A percentile compares a stretch with the other conserved stretches of the same genome.
These are phyloP conservation scores for Agrochola lota DNA, from an alignment of 2,888 invertebrate species.

Conservation along the genomic window DNA sequence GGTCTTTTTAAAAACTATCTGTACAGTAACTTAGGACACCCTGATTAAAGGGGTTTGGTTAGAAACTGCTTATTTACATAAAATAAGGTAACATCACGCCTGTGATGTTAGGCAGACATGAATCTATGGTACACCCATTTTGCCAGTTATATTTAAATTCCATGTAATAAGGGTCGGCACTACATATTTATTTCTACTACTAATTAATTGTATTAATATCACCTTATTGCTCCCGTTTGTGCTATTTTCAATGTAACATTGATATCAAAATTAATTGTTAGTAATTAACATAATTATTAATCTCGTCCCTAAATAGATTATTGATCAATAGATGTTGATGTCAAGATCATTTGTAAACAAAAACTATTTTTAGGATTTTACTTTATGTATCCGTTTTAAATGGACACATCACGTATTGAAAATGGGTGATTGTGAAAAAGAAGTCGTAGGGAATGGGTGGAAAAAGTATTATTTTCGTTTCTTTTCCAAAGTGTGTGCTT, in stretches of 20 bases:
- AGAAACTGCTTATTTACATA: not conserved
- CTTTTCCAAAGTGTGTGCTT: not conserved
- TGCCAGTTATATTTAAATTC: not conserved
- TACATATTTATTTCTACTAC: not conserved
- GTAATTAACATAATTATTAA: conserved; percentile 9
- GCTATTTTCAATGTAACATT: not conserved
- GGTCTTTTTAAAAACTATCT: not conserved
- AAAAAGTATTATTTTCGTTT: not conserved
- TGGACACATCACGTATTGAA: not conserved
- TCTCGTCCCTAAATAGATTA: conserved; percentile 11
- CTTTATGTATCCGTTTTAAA: not conserved
- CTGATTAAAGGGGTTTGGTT: not conserved
- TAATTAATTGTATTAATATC: no score
- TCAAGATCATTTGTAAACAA: not conserved
- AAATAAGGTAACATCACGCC: not conserved
- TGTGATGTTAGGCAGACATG: not conserved
- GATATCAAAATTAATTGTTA: not conserved
- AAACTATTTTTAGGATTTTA: not conserved
- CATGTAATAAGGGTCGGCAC: not conserved
- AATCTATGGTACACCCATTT: not conserved
- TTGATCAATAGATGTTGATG: not conserved
- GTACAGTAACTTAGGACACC: not conserved
- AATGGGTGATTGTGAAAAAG: not conserved
- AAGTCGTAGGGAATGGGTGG: not conserved
- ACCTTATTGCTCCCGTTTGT: no score